phyloP scores from a whole-genome alignment of 2,113 vertebrate genomes.

The Elaphurus davidianus region DNA sequence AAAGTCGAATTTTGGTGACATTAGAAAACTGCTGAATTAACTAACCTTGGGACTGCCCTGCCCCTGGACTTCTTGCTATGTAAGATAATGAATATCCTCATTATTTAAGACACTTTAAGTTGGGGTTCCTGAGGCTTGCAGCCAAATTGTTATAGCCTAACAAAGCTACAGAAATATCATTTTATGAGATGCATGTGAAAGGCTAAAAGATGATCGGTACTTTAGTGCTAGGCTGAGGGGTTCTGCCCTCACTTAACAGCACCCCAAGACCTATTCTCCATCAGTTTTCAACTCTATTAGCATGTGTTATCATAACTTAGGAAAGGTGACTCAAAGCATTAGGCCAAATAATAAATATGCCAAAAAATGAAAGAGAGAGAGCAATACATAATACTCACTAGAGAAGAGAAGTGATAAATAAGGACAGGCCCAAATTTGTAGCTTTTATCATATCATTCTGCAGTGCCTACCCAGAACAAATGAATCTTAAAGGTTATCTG shows the following conservation, averaged over 20 bases:
- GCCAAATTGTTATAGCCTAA: background rate
- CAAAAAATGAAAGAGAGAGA: background rate
- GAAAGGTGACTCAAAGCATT: background rate
- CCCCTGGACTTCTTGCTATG: background rate
- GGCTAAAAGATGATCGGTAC: background rate
- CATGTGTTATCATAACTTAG: background rate
- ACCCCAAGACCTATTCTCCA: background rate
- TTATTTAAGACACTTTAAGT: background rate
- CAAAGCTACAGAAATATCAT: background rate
- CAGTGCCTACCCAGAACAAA: background rate
- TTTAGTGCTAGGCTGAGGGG: background rate
- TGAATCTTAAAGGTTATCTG: background rate
- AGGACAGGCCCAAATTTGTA: background rate
- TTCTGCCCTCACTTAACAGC: background rate
- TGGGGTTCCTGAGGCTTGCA: background rate
- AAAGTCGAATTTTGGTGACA: background rate
- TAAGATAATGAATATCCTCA: background rate
- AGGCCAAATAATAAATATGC: background rate
- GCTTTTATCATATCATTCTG: background rate
- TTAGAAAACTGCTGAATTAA: background rate
- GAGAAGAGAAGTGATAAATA: background rate
- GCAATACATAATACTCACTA: background rate
- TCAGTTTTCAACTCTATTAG: background rate
- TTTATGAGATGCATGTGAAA: background rate
- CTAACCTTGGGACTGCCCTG: background rate